A percentile compares a stretch with the other conserved stretches of the same genome.
These are phyloP conservation scores for Falco columbarius DNA, from an alignment of 2,797 vertebrate genomes.

Conservation along the genomic window DNA sequence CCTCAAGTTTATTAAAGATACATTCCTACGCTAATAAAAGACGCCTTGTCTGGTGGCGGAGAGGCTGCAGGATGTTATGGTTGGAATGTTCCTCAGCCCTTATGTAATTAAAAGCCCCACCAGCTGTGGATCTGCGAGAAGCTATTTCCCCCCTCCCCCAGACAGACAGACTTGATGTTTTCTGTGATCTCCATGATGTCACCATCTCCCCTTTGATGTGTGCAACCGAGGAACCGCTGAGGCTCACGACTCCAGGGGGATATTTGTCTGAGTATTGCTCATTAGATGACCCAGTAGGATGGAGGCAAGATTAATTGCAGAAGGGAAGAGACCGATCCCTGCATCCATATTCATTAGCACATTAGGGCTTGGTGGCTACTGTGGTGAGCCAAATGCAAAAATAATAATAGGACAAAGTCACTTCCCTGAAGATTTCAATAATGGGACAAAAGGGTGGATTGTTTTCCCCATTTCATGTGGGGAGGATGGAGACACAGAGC, in stretches of 20 bases:
- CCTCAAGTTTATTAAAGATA: conserved; percentile 50
- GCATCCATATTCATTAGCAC: neutral
- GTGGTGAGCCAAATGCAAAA: neutral
- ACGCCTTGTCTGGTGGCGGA: neutral
- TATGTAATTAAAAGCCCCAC: conserved; percentile 17
- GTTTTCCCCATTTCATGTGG: neutral
- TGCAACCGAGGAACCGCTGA: neutral
- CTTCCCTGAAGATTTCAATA: neutral
- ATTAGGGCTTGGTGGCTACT: neutral
- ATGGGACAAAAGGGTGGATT: neutral
- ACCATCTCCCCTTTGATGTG: conserved; percentile 47
- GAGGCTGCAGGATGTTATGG: conserved; percentile 65
- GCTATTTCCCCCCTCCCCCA: neutral
- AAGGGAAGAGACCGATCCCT: neutral
- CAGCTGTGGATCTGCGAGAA: conserved; percentile 31
- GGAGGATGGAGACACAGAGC: neutral
- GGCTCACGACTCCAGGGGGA: neutral
- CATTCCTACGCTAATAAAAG: conserved; percentile 42
- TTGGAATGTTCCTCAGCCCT: conserved; percentile 48
- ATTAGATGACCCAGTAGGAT: neutral
- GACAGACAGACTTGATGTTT: conserved; percentile 21
- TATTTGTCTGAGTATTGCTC: neutral
- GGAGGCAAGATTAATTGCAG: neutral
- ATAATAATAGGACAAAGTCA: neutral
- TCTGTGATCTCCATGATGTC: conserved; percentile 33